A percentile compares a stretch with the other conserved stretches of the same genome.
Evolutionary conservation across 2,797 vertebrate species (phyloP).

Genomic region (Lutjanus argentimaculatus): DNA sequence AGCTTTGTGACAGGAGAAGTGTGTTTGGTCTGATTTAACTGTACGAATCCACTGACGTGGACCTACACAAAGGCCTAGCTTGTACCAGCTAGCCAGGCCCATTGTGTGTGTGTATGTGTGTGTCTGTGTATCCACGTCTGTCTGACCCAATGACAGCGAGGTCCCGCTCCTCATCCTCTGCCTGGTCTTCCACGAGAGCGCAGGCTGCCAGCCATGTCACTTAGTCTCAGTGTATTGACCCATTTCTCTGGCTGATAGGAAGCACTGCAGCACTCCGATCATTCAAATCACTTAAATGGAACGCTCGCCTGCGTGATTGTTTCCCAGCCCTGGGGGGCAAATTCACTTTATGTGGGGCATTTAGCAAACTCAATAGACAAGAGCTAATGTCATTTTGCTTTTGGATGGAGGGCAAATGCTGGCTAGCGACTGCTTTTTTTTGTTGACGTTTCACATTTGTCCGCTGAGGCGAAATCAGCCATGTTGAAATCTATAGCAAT

Average conservation of each 20-base stretch:
- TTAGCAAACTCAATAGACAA: conserved; percentile 88
- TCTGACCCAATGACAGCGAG: conserved; percentile 76
- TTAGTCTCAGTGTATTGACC: conserved; percentile 84
- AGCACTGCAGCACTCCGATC: conserved; percentile 76
- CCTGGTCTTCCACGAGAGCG: conserved; percentile 65
- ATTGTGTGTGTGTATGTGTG: conserved; percentile 12
- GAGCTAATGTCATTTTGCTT: conserved; percentile 83
- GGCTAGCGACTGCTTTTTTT: conserved; percentile 64
- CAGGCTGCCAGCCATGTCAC: conserved; percentile 80
- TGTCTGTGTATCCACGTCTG: conserved; percentile 53
- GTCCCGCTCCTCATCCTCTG: conserved; percentile 65
- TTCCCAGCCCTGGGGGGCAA: conserved; percentile 82
- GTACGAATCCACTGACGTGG: not conserved
- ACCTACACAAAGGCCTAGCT: conserved; percentile 1
- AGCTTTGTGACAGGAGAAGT: conserved; percentile 14
- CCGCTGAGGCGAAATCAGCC: conserved; percentile 69
- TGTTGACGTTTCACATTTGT: conserved; percentile 79
- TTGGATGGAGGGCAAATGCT: conserved; percentile 79
- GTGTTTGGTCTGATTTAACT: conserved; percentile 18
- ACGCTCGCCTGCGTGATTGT: conserved; percentile 79
- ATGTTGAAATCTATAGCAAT: conserved; percentile 82
- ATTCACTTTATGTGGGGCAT: conserved; percentile 87
- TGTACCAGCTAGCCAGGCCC: conserved; percentile 13
- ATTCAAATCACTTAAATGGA: conserved; percentile 86
- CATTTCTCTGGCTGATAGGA: conserved; percentile 82